Evolutionary conservation across 2,113 vertebrate species (phyloP).

Genomic region (Colistium nudipinnis): DNA sequence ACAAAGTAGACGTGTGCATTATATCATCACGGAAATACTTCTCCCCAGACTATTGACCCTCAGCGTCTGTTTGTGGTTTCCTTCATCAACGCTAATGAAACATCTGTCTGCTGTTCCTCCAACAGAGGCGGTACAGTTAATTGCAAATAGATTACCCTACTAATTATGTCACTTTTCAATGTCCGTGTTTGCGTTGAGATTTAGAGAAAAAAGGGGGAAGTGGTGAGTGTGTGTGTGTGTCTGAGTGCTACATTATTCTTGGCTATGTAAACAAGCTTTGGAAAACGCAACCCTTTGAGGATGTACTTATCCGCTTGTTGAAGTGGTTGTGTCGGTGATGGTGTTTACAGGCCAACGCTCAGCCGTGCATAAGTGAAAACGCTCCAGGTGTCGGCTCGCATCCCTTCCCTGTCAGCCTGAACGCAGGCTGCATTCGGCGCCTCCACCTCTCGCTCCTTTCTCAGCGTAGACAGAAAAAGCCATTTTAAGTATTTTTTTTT

Average conservation of each 20-base stretch:
- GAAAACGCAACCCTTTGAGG: conserved; percentile 10
- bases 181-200: conserved; percentile 44
- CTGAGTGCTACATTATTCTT: background rate
- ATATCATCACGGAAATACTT: conserved; percentile 61
- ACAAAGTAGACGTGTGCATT: conserved; percentile 52
- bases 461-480: background rate
- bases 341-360: background rate
- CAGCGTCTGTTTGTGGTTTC: conserved; percentile 71
- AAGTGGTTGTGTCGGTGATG: conserved; percentile 5
- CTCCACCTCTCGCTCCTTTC: conserved; percentile 22
- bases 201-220: conserved; percentile 9
- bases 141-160: conserved; percentile 69
- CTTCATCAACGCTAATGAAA: conserved; percentile 71
- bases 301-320: background rate
- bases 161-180: conserved; percentile 71
- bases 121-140: conserved; percentile 60
- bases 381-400: conserved; percentile 9
- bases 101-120: conserved; percentile 69
- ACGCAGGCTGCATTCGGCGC: no score
- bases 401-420: conserved; percentile 7
- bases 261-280: conserved; percentile 17
- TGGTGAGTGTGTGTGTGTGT: background rate
- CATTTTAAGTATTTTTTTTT: no score
- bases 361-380: conserved; percentile 18
- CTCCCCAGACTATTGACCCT: conserved; percentile 70